Base-by-base conservation (phyloP, 2,113 vertebrate species). In the Cinclus cinclus region DNA sequence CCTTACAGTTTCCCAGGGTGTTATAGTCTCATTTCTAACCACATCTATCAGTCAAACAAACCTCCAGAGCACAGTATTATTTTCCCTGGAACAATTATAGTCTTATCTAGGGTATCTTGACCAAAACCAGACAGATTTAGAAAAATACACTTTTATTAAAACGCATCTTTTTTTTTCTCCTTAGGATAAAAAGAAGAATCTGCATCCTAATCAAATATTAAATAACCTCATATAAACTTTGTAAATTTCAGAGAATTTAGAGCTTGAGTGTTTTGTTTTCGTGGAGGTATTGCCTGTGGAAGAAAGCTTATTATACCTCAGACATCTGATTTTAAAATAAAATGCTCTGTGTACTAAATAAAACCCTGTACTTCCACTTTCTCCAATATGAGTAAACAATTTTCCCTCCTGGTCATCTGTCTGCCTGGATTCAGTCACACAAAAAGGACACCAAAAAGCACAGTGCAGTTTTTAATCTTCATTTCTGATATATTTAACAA, bases 401-500 rank as follows among this genome's bases (percentile, higher is more conserved):
- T 70, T 83, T 87, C 30, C 28, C 47, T 95, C 31, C 24, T 74
- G 24, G 7, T 46, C 46, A 49, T 68, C 67, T 74, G 37, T 7
- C 67, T 88, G 46, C 24, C 24, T 35, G 30, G 42, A 82, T 75
- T 84, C 44, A 94, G 19, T n/a, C 52, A 58, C 58, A 71, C 11
- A 55, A 81, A 87, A 79, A 84, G 67, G 27, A 20, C 50, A 89
- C 39, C 86, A 69, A 92, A 93, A 79, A 86, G 22, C 71, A 90
- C 77, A 59, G 68, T 71, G 56, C 39, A 65, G 39, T n/a, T 73
- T 97, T 94, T 85, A 62, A 55, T 95, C 89, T 95, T 82, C 1
- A 41, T 90, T 90, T 87, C 83, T 83, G 81, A 79, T 11, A 59
- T 76, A 87, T 82, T 96, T 94, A 90, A 80, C 16, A 96, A 92